Percentiles rank a stretch among this genome's conserved stretches.
Evolutionary conservation across 2,888 invertebrate species (phyloP).

Genomic region (Enchytraeus crypticus): DNA sequence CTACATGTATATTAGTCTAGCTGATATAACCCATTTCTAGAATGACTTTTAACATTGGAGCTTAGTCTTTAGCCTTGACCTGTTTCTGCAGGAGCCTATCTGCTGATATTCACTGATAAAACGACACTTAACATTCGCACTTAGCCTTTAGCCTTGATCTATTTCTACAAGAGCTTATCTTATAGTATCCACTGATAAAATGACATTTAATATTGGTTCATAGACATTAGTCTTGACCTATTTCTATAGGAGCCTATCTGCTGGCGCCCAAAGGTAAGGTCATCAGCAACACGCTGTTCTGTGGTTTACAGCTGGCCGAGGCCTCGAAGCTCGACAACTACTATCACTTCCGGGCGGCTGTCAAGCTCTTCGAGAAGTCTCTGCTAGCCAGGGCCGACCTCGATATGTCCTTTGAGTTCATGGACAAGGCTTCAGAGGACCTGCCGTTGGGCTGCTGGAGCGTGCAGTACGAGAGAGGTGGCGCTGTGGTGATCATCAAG

Average conservation of each 20-base stretch:
- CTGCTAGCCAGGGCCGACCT: conserved; percentile 68
- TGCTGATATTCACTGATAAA: conserved; percentile 64
- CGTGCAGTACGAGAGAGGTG: conserved; percentile 61
- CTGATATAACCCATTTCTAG: too few species aligned
- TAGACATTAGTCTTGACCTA: too few species aligned
- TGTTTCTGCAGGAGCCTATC: too few species aligned
- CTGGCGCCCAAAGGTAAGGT: conserved; percentile 65
- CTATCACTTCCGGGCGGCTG: conserved; percentile 60
- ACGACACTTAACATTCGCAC: conserved; percentile 63
- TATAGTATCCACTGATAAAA: too few species aligned
- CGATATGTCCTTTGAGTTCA: conserved; percentile 75
- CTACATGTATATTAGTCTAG: too few species aligned
- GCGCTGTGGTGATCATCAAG: conserved; percentile 60
- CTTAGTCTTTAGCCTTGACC: too few species aligned
- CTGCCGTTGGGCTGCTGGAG: conserved; percentile 68
- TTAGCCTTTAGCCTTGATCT: too few species aligned
- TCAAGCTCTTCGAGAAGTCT: conserved; percentile 60
- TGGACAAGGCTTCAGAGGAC: conserved; percentile 72
- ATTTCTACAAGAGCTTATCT: too few species aligned
- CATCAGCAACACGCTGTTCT: conserved; percentile 57
- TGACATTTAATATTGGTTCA: too few species aligned
- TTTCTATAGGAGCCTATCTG: conserved; percentile 65
- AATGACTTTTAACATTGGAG: too few species aligned
- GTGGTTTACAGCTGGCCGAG: conserved; percentile 54
- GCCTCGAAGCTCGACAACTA: conserved; percentile 66